Conservation (phyloP, 2,113 vertebrate species). For the Hoplias malabaricus region DNA sequence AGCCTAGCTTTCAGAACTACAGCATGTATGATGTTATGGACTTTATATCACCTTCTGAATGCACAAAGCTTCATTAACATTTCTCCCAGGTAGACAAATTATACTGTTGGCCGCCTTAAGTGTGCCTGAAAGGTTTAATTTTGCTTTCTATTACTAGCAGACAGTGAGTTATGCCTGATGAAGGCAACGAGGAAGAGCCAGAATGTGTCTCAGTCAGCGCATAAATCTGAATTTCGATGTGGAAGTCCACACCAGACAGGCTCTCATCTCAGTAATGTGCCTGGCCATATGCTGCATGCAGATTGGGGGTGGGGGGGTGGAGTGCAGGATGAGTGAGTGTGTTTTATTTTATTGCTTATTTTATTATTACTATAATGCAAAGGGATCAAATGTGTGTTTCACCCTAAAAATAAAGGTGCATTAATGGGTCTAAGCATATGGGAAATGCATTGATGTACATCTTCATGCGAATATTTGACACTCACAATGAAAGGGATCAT, state of each 20-base stretch:
- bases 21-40: neutral
- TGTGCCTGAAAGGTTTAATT: constrained; percentile 12
- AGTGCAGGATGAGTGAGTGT: neutral
- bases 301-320: neutral
- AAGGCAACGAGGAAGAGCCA: neutral
- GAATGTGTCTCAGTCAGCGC: neutral
- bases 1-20: no score
- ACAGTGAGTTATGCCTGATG: constrained; percentile 2
- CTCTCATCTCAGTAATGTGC: constrained; percentile 6
- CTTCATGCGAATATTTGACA: no score
- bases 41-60: neutral
- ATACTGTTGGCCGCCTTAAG: neutral
- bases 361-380: neutral
- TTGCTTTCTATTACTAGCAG: neutral
- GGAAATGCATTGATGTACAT: no score
- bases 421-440: no score
- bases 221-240: neutral
- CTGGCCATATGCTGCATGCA: neutral
- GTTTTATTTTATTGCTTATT: neutral
- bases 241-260: neutral
- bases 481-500: no score
- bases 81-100: neutral
- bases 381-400: no score
- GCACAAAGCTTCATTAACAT: neutral
- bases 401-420: no score